A percentile compares a stretch with the other conserved stretches of the same genome.
These are phyloP conservation scores for Dasyornis broadbenti DNA, from an alignment of 2,113 vertebrate species.

Conservation along the genomic window DNA sequence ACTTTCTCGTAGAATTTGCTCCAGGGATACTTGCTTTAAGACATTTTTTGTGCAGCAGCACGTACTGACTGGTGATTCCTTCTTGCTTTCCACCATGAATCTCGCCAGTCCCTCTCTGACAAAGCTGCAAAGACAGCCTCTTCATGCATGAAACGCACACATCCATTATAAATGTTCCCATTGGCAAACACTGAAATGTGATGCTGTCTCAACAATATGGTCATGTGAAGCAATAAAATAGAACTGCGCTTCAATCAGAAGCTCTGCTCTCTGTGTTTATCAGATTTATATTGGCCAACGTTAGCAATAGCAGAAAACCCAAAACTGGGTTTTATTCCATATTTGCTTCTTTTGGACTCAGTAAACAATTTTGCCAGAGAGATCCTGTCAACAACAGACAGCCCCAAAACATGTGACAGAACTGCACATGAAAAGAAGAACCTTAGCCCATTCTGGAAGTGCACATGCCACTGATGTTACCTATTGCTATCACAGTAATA, in stretches of 20 bases:
- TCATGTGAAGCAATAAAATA: not conserved
- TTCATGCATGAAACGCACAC: not conserved
- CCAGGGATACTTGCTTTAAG: not conserved
- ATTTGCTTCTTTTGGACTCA: not conserved
- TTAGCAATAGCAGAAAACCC: not conserved
- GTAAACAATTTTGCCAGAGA: not conserved
- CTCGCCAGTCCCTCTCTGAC: not conserved
- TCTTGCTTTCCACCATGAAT: not conserved
- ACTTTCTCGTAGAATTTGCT: not conserved
- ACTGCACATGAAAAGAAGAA: not conserved
- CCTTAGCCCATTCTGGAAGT: not conserved
- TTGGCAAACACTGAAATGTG: not conserved
- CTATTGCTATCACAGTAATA: not conserved
- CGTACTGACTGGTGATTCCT: accelerated
- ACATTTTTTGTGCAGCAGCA: not conserved
- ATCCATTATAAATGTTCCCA: not conserved
- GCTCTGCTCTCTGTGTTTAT: not conserved
- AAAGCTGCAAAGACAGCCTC: not conserved
- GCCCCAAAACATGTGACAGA: not conserved
- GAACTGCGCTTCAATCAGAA: not conserved
- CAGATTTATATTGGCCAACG: not conserved
- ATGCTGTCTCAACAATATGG: not conserved
- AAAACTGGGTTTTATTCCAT: not conserved
- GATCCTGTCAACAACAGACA: not conserved
- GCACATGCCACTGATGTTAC: too few relatives aligned